Base-by-base conservation (phyloP, 2,888 invertebrate genomes). In the Lasius platythorax region DNA sequence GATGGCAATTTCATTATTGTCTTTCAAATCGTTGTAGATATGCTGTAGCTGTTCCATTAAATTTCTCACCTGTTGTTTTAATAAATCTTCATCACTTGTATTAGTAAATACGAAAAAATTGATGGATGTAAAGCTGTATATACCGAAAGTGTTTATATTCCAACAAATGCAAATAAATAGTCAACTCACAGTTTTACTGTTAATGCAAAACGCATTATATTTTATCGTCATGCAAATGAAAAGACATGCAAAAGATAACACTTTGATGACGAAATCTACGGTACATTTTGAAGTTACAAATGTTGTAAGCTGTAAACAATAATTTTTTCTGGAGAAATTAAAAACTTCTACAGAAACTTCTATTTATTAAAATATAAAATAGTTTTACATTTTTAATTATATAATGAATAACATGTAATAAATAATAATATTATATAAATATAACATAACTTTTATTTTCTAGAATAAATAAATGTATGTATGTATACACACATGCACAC, bases 281-380 rank as follows among this genome's bases (percentile, higher is more conserved):
- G 56, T 56, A 56, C 15, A 72, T 56, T 72, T 53, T 72, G 23
- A 33, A 8, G 72, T 72, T 33, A 72, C 0, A 40, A 72, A 72
- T 33, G 53, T 33, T 72, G 56, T 37, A 56, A 37, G 1, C 72
- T 72, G 33, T 53, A 53, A 53, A 53, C 23, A 15, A 8, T 23
- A 56, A 33, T 4, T 37, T 50, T 50, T 56, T 53, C 2, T 53
- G 15, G 9, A 28, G 3, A 43, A 46, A 68, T 68, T 66, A 8
- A 1, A 43, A 67, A 40, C 11, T 40, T 23, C 6, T 23, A 23
- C 23, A 23, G 23, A 23, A 23, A 23, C 37, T 37, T 6, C 5
- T 4, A 0, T 37, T 37, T 33, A 33, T 33, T 33, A 33, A 23
- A 23, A 4, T 4, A 33, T 33, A 2, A 33, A 33, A 4, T 33